A percentile compares a stretch with the other conserved stretches of the same genome.
Evolutionary conservation across 2,888 invertebrate genomes (phyloP).

Genomic region (Yponomeuta malinellus): DNA sequence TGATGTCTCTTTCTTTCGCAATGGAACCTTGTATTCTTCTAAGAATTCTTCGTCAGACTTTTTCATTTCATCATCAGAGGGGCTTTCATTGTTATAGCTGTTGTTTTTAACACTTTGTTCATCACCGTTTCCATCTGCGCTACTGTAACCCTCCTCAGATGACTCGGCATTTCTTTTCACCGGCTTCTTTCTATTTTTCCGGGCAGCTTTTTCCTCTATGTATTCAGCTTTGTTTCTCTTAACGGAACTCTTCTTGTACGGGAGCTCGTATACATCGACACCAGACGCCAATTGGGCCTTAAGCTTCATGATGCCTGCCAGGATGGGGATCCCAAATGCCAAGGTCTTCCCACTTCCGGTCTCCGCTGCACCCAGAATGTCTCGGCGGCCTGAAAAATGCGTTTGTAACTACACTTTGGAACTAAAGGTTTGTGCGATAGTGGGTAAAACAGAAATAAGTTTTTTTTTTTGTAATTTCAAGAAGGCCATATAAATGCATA

Average conservation of each 20-base stretch:
- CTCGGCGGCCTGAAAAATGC: conserved; percentile 78
- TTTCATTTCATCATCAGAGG: conserved; percentile 18
- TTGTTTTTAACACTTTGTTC: conserved; percentile 9
- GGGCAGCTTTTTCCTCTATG: conserved; percentile 21
- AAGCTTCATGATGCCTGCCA: conserved; percentile 87
- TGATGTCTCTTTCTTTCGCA: conserved; percentile 43
- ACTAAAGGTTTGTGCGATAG: not conserved
- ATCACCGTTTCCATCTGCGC: conserved; percentile 25
- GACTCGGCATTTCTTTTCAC: conserved; percentile 41
- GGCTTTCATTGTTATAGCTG: conserved; percentile 7
- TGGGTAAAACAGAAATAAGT: too few relatives aligned
- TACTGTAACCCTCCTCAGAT: conserved; percentile 60
- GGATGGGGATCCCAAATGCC: conserved; percentile 96
- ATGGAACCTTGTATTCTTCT: conserved; percentile 56
- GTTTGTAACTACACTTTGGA: not conserved
- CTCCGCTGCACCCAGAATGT: conserved; percentile 98
- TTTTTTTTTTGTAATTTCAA: not conserved
- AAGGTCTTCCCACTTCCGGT: conserved; percentile 99
- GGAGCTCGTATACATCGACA: conserved; percentile 56
- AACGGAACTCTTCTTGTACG: conserved; percentile 49
- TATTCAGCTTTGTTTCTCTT: conserved; percentile 37
- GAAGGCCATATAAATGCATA: not conserved
- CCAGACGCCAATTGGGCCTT: conserved; percentile 65
- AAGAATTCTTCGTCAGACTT: conserved; percentile 36
- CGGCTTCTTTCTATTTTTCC: conserved; percentile 28